A percentile compares a stretch with the other conserved stretches of the same genome.
Conservation (phyloP, 2,888 invertebrate genomes). For the Plagodis pulveraria region DNA sequence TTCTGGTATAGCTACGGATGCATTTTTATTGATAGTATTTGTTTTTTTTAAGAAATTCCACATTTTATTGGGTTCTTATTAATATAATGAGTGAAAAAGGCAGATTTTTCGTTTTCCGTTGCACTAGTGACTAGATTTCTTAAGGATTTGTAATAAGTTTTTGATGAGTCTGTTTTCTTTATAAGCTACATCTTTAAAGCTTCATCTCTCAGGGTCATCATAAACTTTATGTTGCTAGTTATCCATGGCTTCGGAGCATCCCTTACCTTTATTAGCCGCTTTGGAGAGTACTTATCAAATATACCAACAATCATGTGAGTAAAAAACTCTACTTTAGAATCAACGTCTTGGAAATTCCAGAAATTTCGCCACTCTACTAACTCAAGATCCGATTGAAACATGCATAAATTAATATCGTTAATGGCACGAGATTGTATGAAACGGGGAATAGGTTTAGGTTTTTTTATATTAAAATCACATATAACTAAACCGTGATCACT, state of each 20-base stretch:
- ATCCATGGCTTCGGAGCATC: slow-evolving; percentile 5
- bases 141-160: slow-evolving; percentile 1
- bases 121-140: no score
- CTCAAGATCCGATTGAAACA: background rate
- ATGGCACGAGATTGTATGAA: background rate
- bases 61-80: background rate
- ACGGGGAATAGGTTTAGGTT: background rate
- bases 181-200: background rate
- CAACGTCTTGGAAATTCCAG: background rate
- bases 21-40: background rate
- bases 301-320: background rate
- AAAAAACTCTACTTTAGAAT: background rate
- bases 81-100: no score
- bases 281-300: slow-evolving; percentile 1
- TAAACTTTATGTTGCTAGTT: slow-evolving; percentile 2
- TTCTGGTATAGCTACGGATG: background rate
- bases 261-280: background rate
- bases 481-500: slow-evolving; percentile 4
- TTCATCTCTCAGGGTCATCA: slow-evolving; percentile 6
- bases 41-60: background rate
- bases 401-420: background rate
- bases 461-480: slow-evolving; percentile 4
- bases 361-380: background rate
- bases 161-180: slow-evolving; percentile 2
- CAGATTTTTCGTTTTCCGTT: no score